A percentile compares a stretch with the other conserved stretches of the same genome.
Conservation (phyloP, 2,797 vertebrate genomes). For the Syndactyla subalaris region DNA sequence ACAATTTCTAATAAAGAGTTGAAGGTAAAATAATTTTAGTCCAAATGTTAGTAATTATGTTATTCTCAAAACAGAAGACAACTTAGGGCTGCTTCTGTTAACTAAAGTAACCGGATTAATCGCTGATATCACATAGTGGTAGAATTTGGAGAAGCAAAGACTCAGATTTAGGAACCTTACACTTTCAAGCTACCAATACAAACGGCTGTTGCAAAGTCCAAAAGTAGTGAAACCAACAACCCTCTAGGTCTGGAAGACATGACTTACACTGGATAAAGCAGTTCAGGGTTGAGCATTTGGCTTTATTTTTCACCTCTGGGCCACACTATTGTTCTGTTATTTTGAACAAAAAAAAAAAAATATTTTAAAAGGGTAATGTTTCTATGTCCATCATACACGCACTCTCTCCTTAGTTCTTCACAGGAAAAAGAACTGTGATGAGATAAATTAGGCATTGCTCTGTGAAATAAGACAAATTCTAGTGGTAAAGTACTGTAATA, state of each 20-base stretch:
- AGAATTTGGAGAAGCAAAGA: not conserved
- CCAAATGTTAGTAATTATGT: not conserved
- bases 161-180: not conserved
- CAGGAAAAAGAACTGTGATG: not conserved
- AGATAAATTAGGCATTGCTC: not conserved
- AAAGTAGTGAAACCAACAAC: not conserved
- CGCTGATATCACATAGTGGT: not conserved
- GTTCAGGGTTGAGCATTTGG: not conserved
- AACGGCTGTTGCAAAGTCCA: not conserved
- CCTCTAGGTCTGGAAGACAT: not conserved
- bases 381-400: not conserved
- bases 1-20: not conserved
- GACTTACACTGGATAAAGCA: not conserved
- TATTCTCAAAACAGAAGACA: not conserved
- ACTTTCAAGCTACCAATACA: not conserved
- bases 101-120: not conserved
- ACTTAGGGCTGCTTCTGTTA: not conserved
- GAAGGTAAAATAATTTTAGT: not conserved
- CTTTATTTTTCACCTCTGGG: not conserved
- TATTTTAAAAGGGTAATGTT: not conserved
- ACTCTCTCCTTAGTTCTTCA: not conserved
- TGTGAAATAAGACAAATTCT: not conserved
- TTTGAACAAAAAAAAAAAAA: not conserved
- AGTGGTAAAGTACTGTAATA: not conserved
- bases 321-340: not conserved